Evolutionary conservation across 2,888 invertebrate species (phyloP).

Genomic region (Gibbula magus): DNA sequence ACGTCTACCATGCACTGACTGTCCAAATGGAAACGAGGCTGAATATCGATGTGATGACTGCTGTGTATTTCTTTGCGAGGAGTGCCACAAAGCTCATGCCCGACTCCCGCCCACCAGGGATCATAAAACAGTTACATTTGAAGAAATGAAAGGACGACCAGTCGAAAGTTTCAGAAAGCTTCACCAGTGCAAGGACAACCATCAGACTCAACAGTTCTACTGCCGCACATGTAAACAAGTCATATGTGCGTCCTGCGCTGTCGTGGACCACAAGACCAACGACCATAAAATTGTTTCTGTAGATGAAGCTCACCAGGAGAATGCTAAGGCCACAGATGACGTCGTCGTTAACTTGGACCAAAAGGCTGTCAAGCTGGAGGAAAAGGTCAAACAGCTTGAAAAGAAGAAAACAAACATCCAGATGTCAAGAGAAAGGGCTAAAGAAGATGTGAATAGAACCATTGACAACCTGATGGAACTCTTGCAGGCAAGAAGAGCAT

Average conservation of each 20-base stretch:
- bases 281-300: not conserved
- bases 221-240: not conserved
- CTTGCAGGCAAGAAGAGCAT: not conserved
- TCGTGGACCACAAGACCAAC: not conserved
- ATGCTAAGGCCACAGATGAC: not conserved
- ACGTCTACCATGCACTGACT: not conserved
- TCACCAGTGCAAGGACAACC: not conserved
- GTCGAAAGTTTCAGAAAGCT: not conserved
- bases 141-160: not conserved
- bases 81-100: not conserved
- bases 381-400: not conserved
- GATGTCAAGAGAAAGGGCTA: not conserved
- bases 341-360: not conserved
- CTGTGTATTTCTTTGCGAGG: not conserved
- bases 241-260: not conserved
- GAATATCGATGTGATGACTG: not conserved
- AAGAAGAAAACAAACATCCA: not conserved
- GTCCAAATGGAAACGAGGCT: not conserved
- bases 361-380: not conserved
- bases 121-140: not conserved
- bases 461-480: not conserved
- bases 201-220: not conserved
- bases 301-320: not conserved
- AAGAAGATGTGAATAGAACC: not conserved
- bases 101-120: not conserved